Conservation (phyloP, 23 tunicate species). For the Trididemnum miniatum region DNA sequence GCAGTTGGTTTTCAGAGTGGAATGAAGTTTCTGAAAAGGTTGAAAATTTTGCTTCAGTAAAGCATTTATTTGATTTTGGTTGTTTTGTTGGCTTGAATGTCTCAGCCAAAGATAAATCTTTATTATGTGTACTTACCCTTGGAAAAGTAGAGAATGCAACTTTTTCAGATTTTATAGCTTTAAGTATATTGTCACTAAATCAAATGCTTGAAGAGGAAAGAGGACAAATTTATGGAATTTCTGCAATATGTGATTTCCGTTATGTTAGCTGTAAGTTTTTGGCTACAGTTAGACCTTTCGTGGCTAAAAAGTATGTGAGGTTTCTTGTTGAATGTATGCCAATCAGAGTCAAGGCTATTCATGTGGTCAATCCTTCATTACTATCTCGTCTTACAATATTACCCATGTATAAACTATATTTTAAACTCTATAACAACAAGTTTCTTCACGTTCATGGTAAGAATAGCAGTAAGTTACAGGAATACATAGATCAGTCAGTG, state of each 20-base stretch:
- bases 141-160: constrained; percentile 52
- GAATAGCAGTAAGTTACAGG: constrained; percentile 32
- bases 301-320: constrained; percentile 51
- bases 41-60: constrained; percentile 44
- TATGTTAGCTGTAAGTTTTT: constrained; percentile 36
- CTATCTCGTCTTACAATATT: constrained; percentile 56
- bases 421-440: constrained; percentile 65
- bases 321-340: constrained; percentile 78
- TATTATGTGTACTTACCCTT: constrained; percentile 56
- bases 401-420: constrained; percentile 70
- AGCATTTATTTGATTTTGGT: constrained; percentile 39
- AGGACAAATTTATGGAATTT: constrained; percentile 70
- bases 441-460: constrained; percentile 54
- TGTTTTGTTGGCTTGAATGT: constrained; percentile 36
- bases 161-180: constrained; percentile 53
- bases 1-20: constrained; percentile 23
- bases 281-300: constrained; percentile 64
- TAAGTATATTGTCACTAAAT: constrained; percentile 35
- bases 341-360: constrained; percentile 53
- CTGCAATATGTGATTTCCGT: constrained; percentile 64
- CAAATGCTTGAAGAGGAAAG: constrained; percentile 63
- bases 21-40: constrained; percentile 78
- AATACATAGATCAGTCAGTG: constrained; percentile 28
- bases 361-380: constrained; percentile 61
- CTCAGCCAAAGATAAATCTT: constrained; percentile 64